Evolutionary conservation across 92 coral and sea anemone genomes (phyloP), one percentile per base, ranked within the genome.

Genomic region (Epizoanthus scotinus): DNA sequence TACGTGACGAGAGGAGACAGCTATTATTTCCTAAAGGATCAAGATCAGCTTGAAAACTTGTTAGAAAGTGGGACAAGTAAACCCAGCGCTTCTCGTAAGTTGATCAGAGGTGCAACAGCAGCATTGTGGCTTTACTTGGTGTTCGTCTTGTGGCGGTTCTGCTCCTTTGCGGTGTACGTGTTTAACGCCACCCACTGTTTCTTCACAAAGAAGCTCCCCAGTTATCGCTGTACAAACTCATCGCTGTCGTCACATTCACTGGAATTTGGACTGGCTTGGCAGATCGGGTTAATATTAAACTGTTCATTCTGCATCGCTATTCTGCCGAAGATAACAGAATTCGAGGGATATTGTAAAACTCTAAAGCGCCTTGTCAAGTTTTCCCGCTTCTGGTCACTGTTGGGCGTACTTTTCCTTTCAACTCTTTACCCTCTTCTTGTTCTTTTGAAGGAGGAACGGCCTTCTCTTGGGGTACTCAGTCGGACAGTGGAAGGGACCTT

Each of bases 361-460:
- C 72, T 86, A 36, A 83, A 52, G 53, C 78, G 67, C 21, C 83
- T 80, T 60, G 74, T 82, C 56, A 82, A 50, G 44, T 73, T 80
- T 65, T 73, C 78, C 12, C 78, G 79, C 34, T 73, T 73, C 50
- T 73, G 79, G 79, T 73, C 79, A 20, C 49, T 73, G 2, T 28
- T 49, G 8, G 60, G 79, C 24, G 65, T 55, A 18, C 79, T 73
- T 15, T 25, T 73, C 28, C 69, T 71, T 18, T 47, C 82, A 36
- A 59, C 81, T 27, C 19, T 18, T 54, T 86, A 65, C 78, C 72
- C 83, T 29, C 31, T 73, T 67, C 40, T 86, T 18, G 83, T 81
- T 24, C 78, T 75, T 18, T 66, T 40, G 38, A 29, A 79, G 14
- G 50, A 14, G 0, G 89, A 21, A 56, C 52, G 68, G 0, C 26